Conservation (phyloP, 2,888 invertebrate genomes). For the Hofmannophila pseudospretella region DNA sequence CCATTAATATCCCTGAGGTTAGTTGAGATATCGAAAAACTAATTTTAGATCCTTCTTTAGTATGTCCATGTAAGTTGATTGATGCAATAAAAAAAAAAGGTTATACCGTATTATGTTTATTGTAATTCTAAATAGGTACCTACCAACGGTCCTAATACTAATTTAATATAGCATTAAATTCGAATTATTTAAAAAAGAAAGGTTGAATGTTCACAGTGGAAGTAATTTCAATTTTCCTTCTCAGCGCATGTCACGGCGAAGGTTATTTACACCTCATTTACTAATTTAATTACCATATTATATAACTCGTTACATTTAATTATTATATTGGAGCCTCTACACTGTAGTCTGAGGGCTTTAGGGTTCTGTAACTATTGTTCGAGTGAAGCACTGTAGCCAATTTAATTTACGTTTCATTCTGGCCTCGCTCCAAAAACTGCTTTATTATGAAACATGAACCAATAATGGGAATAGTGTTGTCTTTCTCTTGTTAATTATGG, state of each 20-base stretch:
- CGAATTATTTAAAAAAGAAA: too few species aligned
- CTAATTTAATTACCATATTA: conserved; percentile 16
- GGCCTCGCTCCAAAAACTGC: conserved; percentile 32
- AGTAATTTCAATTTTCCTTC: neutral
- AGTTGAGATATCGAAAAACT: too few species aligned
- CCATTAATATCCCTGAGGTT: too few species aligned
- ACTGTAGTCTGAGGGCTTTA: neutral
- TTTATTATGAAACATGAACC: conserved; percentile 26
- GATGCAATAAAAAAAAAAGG: too few species aligned
- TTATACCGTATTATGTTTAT: too few species aligned
- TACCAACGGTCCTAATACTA: too few species aligned
- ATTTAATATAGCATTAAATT: too few species aligned
- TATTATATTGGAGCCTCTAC: conserved; percentile 10
- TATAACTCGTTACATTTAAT: conserved; percentile 23
- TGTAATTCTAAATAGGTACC: too few species aligned
- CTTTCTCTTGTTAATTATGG: neutral
- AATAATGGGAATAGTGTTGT: conserved; percentile 19
- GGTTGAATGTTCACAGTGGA: too few species aligned
- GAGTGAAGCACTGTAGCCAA: conserved; percentile 26
- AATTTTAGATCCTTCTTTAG: too few species aligned
- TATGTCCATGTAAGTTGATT: too few species aligned
- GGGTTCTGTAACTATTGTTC: conserved; percentile 20
- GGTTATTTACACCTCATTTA: neutral
- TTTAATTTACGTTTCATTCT: conserved; percentile 37
- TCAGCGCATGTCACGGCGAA: neutral